Base-by-base conservation (phyloP, 2,888 invertebrate species). In the Tachina lurida region DNA sequence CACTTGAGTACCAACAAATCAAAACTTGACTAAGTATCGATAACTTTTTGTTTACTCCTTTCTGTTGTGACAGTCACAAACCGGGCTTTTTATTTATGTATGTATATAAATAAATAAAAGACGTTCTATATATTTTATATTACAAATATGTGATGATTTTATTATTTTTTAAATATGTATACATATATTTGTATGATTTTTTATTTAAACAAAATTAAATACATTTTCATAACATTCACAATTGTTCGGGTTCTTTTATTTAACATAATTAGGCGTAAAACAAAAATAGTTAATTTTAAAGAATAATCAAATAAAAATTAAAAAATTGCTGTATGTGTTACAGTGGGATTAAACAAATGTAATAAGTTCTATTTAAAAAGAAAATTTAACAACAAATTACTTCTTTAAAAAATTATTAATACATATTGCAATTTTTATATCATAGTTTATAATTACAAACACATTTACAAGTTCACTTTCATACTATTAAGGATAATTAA, bases 141-240 rank as follows among this genome's bases (percentile, higher is more conserved):
- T 67, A 73, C 68, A 82, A 68, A 77, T 84, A 70, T 80, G 79
- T 87, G 73, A 84, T 87, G 81, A 82, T 85, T 82, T 80, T 87
- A 75, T 85, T 84, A 43, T 47, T 71, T 84, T 74, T 67, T 54
- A 15, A 71, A 52, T 78, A 76, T 39, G n/a, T 60, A 31, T 31
- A 31, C 31, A 31, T 31, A 7, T 74, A 56, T 63, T 8, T 56
- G 43, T 54, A 52, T 76, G 17, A 17, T 43, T 63, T 67, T 73
- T 62, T 52, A n/a, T 60, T 65, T 54, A 78, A 67, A 74, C 15
- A 70, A 76, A 71, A 78, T 62, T 54, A 84, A 75, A 81, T 63
- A 56, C 79, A 85, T 65, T 31, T 77, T 77, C 70, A 81, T 71
- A 83, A 84, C 82, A 84, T 77, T 75, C 75, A 86, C 75, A 87